Conservation (phyloP, 2,113 vertebrate species). For the Shinisaurus crocodilurus region DNA sequence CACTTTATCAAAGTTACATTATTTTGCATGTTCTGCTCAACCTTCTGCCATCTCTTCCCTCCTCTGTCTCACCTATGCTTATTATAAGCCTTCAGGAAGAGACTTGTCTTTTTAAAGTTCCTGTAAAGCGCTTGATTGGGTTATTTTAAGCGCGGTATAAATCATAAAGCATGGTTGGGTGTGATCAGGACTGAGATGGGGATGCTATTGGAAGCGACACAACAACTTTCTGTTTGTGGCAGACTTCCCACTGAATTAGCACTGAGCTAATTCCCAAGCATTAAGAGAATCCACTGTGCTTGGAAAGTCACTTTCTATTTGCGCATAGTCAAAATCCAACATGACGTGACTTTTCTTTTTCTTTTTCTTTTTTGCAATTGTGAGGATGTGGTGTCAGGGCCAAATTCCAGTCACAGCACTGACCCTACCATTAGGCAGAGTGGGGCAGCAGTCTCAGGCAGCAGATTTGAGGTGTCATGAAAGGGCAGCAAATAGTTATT, state of each 20-base stretch:
- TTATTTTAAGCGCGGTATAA: background rate
- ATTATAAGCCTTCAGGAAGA: background rate
- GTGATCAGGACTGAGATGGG: slow-evolving; percentile 16
- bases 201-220: background rate
- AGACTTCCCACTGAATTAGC: background rate
- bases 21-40: background rate
- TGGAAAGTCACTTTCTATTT: accelerated
- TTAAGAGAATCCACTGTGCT: background rate
- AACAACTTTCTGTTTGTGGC: background rate
- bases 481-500: too few species aligned
- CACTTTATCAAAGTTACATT: background rate
- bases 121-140: background rate
- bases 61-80: background rate
- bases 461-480: background rate
- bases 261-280: background rate
- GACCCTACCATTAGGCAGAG: background rate
- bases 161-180: background rate
- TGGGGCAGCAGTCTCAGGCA: too few species aligned
- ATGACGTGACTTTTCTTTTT: background rate
- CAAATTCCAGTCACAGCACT: background rate
- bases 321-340: slow-evolving; percentile 6
- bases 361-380: background rate
- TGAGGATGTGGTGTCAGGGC: background rate
- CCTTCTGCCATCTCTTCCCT: background rate
- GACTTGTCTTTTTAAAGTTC: background rate